Evolutionary conservation across 2,113 vertebrate genomes (phyloP).

Genomic region (Monopterus albus): DNA sequence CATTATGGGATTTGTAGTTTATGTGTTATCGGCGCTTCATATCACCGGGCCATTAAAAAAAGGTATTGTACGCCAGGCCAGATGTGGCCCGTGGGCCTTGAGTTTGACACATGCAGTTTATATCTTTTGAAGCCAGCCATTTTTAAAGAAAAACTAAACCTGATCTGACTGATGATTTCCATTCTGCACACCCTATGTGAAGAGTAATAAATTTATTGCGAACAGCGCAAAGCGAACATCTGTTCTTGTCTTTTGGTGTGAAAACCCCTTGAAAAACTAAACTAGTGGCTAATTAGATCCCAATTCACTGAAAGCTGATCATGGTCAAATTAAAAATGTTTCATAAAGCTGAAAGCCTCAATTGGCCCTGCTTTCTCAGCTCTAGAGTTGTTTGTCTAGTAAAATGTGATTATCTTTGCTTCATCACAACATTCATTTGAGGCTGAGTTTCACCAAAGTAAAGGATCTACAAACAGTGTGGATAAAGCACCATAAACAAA

Average conservation of each 20-base stretch:
- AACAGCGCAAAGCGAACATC: conserved; percentile 27
- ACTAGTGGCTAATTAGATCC: conserved; percentile 53
- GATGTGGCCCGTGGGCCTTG: too few species aligned
- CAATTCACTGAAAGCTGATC: conserved; percentile 41
- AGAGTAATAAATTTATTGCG: conserved; percentile 41
- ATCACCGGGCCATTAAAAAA: too few species aligned
- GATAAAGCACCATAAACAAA: conserved; percentile 35
- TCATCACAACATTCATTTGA: conserved; percentile 52
- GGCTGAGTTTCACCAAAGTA: conserved; percentile 44
- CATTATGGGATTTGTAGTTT: too few species aligned
- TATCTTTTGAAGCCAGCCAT: too few species aligned
- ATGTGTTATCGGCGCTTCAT: too few species aligned
- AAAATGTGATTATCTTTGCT: conserved; percentile 62
- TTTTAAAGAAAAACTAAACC: too few species aligned
- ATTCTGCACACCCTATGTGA: not conserved
- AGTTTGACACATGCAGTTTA: too few species aligned
- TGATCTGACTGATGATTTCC: not conserved
- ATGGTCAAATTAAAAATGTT: conserved; percentile 50
- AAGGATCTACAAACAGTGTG: conserved; percentile 29
- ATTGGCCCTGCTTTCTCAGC: conserved; percentile 44
- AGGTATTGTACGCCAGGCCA: too few species aligned
- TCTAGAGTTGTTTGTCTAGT: conserved; percentile 54
- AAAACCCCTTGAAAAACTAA: conserved; percentile 37
- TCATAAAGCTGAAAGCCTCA: conserved; percentile 39
- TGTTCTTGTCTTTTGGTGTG: conserved; percentile 42